Evolutionary conservation across 2,888 invertebrate species (phyloP), one percentile per base, ranked within the genome.

Genomic region (Nasonovia ribisnigri): DNA sequence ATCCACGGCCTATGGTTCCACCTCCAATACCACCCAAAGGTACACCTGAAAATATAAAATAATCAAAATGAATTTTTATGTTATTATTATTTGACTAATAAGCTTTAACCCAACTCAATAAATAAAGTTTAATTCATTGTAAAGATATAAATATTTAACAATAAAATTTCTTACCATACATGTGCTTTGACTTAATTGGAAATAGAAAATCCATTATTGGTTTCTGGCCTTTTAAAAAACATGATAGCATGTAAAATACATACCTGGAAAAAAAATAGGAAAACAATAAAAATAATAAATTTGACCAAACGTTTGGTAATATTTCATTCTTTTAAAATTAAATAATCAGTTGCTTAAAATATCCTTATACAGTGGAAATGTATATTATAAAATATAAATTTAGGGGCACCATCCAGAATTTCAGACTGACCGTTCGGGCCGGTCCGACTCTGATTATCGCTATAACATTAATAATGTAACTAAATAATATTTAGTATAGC

Each of bases 1-100:
- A 99, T 10, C 99, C 99, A 92, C 99, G 97, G 5, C 99, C 99
- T 95, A 99, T 99, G 0, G 98, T 97, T 0, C 97, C 98, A 95
- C 97, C 96, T 5, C 98, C 98, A 94, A 98, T 97, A 88, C 98
- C 98, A 94, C 98, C 98, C 95, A 98, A 96, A 4, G 98, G 98
- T 54, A 97, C 98, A 94, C 98, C 98, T 98, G 16, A 48, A 94
- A 89, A 60, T 46, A 42, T 10, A 60, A 42, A 77, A 88, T n/a
- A n/a, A 89, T 11, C 36, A 43, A 51, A 60, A 57, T 48, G 26
- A 90, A 48, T 48, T 57, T 13, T 93, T n/a, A 60, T 67, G 16
- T 54, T 46, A 84, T 86, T 11, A 91, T n/a, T 2, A 26, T 42
- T 92, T 48, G 1, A 60, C 60, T n/a, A 29, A 60, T 20, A 67